Conservation (phyloP, 2,113 vertebrate genomes). For the Salvelinus fontinalis region DNA sequence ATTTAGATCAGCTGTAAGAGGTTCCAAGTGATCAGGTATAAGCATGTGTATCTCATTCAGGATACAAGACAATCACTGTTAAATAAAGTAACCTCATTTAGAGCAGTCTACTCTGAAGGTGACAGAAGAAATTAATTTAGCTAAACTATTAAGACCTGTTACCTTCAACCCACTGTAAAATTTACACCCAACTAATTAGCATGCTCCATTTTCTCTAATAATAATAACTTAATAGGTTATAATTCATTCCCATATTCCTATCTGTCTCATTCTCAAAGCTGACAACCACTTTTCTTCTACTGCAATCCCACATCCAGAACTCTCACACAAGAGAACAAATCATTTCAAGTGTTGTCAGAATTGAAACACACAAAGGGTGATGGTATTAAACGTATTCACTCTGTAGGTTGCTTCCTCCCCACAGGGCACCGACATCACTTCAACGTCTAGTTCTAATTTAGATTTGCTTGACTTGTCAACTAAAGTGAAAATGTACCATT, state of each 20-base stretch:
- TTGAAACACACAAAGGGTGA: conserved; percentile 66
- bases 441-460: too few relatives aligned
- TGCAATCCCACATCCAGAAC: conserved; percentile 69
- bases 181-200: conserved; percentile 73
- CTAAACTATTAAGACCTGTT: conserved; percentile 71
- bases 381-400: conserved; percentile 57
- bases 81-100: conserved; percentile 77
- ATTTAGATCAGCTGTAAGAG: not conserved
- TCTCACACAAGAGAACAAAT: conserved; percentile 65
- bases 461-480: too few relatives aligned
- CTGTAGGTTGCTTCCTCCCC: conserved; percentile 4
- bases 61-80: conserved; percentile 63
- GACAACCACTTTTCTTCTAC: conserved; percentile 56
- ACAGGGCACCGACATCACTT: too few relatives aligned
- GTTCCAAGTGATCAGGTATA: not conserved
- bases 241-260: conserved; percentile 72
- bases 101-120: conserved; percentile 65
- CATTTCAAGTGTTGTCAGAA: conserved; percentile 70
- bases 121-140: conserved; percentile 74
- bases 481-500: too few relatives aligned
- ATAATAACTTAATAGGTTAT: conserved; percentile 71
- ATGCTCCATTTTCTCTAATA: conserved; percentile 75
- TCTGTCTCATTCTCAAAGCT: conserved; percentile 64
- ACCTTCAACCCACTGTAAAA: conserved; percentile 63
- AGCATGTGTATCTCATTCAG: not conserved